Evolutionary conservation across 2,888 invertebrate genomes (phyloP).

Genomic region (Cephus sareptanus): DNA sequence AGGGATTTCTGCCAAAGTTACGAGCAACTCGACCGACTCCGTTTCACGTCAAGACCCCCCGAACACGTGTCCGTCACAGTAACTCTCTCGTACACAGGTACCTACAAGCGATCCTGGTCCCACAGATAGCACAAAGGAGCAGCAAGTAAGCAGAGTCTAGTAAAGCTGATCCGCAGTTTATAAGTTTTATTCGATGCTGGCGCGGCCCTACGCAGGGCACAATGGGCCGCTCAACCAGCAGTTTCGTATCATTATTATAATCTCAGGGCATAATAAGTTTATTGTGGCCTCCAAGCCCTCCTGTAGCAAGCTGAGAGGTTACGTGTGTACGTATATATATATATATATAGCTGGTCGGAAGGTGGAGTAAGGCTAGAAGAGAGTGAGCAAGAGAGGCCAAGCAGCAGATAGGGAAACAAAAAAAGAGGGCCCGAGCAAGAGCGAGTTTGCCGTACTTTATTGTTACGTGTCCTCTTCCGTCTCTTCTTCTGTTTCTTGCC

Average conservation of each 20-base stretch:
- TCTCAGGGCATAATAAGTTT: constrained; percentile 9
- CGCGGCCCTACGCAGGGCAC: neutral
- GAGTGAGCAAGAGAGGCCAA: neutral
- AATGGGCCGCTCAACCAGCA: neutral
- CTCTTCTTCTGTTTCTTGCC: neutral
- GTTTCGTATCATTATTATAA: constrained; percentile 13
- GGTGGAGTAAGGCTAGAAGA: neutral
- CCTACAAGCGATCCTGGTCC: neutral
- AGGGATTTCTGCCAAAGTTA: neutral
- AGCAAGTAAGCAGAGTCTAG: neutral
- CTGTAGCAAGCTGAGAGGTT: neutral
- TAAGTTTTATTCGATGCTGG: constrained; percentile 7
- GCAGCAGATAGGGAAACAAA: neutral
- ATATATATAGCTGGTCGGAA: neutral
- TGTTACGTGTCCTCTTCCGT: neutral
- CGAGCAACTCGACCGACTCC: neutral
- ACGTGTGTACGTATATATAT: neutral
- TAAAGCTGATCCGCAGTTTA: constrained; percentile 7
- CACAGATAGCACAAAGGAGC: neutral
- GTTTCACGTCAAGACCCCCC: neutral
- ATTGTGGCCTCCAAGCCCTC: constrained; percentile 1
- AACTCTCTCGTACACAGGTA: neutral
- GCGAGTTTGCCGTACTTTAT: constrained; percentile 8
- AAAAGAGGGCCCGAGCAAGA: neutral
- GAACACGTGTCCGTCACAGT: neutral